phyloP scores from a whole-genome alignment of 2,888 invertebrate genomes.

The Campoplex capitator region DNA sequence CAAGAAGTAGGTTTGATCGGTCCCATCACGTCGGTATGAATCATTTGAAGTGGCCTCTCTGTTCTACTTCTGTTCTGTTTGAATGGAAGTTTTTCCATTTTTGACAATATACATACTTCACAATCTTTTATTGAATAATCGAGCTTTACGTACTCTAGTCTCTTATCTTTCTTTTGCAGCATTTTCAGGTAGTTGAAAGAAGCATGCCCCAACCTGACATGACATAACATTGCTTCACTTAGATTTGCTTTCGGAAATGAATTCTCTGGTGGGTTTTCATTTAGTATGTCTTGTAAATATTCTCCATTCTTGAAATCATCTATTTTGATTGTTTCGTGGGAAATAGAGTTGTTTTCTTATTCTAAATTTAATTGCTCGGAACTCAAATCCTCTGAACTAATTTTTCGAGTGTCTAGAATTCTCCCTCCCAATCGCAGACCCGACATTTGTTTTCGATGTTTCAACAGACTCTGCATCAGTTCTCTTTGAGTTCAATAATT shows the following conservation, averaged over 20 bases:
- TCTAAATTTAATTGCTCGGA: neutral
- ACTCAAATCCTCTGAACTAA: constrained; percentile 10
- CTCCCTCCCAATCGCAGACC: constrained; percentile 62
- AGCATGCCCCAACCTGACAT: constrained; percentile 68
- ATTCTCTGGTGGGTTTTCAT: constrained; percentile 16
- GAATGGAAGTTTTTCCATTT: constrained; percentile 53
- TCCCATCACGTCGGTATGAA: constrained; percentile 44
- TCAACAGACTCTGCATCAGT: neutral
- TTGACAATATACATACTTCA: constrained; percentile 44
- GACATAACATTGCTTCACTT: constrained; percentile 67
- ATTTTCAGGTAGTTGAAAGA: constrained; percentile 70
- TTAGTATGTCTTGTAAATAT: constrained; percentile 25
- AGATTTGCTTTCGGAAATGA: constrained; percentile 9
- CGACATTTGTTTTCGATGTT: neutral
- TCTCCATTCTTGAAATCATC: constrained; percentile 32
- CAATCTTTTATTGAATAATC: constrained; percentile 37
- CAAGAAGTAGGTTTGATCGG: constrained; percentile 48
- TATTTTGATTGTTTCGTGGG: constrained; percentile 11
- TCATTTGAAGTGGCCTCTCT: constrained; percentile 31
- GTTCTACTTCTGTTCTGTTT: constrained; percentile 40
- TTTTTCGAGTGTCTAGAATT: constrained; percentile 13
- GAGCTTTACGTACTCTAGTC: constrained; percentile 35
- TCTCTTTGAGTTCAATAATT: neutral
- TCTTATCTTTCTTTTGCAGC: constrained; percentile 43
- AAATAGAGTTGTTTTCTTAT: neutral